phyloP scores from a whole-genome alignment of 2,113 vertebrate species.

The Plotosus lineatus region DNA sequence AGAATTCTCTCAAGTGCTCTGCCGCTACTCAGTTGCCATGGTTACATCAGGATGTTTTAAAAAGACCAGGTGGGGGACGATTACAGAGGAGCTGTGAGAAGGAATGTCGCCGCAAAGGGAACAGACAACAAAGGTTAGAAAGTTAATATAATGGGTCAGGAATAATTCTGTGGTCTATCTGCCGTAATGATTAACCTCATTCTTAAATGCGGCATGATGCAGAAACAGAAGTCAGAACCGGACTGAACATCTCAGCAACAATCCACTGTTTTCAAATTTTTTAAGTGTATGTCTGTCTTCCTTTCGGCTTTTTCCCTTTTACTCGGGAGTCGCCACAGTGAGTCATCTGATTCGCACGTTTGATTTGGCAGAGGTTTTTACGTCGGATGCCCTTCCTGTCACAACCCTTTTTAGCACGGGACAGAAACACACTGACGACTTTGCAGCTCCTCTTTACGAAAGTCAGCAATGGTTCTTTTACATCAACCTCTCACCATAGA shows the following conservation, averaged over 20 bases:
- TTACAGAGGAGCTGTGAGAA: constrained; percentile 35
- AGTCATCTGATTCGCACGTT: no score
- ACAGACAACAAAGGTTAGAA: constrained; percentile 22
- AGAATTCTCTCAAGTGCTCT: constrained; percentile 33
- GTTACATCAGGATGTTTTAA: constrained; percentile 27
- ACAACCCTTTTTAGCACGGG: no score
- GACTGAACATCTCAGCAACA: not conserved
- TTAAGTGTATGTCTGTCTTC: no score
- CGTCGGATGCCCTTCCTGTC: no score
- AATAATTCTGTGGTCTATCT: not conserved
- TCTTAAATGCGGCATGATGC: not conserved
- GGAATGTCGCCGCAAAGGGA: not conserved
- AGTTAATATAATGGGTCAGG: constrained; percentile 25
- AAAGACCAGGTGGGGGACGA: constrained; percentile 44
- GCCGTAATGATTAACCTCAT: not conserved
- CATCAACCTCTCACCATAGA: no score
- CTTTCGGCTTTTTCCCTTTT: no score
- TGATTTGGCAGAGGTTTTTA: no score
- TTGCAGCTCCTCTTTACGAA: no score
- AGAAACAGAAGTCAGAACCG: not conserved
- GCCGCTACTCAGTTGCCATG: constrained; percentile 47
- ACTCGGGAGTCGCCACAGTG: no score
- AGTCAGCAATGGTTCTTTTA: no score
- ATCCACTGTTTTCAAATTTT: no score
- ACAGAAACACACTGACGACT: no score